Base-by-base conservation (phyloP, 1,140 invertebrate genomes). In the Diabrotica undecimpunctata region DNA sequence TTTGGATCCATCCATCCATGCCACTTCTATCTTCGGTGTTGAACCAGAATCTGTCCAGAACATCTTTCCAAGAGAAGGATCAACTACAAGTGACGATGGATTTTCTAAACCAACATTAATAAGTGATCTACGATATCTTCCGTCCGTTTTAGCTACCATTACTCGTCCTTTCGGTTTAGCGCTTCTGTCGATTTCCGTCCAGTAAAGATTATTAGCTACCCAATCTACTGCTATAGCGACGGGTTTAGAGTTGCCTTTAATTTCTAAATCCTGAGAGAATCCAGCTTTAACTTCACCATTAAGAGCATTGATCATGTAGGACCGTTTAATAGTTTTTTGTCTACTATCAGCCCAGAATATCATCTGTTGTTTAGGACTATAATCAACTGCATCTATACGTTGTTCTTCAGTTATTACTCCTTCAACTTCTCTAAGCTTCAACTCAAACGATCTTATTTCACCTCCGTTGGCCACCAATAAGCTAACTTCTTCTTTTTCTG, bases 1-100 rank as follows among this genome's bases (percentile, higher is more conserved):
- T 74, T 92, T 91, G 0, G 88, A 91, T 0, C 97, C 97, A 74
- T 98, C 96, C 93, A 98, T 96, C 95, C 95, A 98, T 10, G 93
- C 86, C 0, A 89, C 86, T 78, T 96, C 94, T 62, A 97, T 95
- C 77, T 93, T 90, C 6, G 95, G 89, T 14, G 86, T 84, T 5
- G 85, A 86, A 12, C 93, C 93, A 6, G 89, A 88, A 77, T 98
- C 94, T 0, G 93, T 86, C 95, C 95, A 98, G 75, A 91, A 94
- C 83, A 97, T 87, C 65, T 87, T 83, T 7, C 95, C 95, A 58
- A 85, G 76, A 71, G 94, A 87, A 0, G 95, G 94, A 81, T 97
- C 94, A 0, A 98, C 83, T 0, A 87, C 95, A 13, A 98, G 82
- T 0, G 94, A 91, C 0, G 91, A 90, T 5, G 96, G 95, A 69